Evolutionary conservation across 2,113 vertebrate species (phyloP).

Genomic region (Misgurnus mizolepis): DNA sequence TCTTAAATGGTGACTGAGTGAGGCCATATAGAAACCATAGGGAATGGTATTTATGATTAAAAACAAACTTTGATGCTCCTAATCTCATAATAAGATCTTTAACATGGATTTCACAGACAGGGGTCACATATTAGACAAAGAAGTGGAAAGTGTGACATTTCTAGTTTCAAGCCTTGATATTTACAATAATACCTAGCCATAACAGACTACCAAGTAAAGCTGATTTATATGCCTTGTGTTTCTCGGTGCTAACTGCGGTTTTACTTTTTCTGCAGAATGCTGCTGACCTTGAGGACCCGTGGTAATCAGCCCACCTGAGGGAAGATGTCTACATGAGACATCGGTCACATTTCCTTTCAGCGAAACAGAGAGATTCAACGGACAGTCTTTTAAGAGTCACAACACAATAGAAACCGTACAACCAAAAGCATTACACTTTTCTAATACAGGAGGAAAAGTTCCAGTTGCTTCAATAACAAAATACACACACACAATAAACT

Average conservation of each 20-base stretch:
- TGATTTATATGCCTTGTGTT: not conserved
- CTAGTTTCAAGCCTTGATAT: not conserved
- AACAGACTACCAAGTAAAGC: not conserved
- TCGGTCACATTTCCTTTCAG: conserved; percentile 76
- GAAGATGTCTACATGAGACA: conserved; percentile 83
- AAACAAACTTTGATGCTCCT: too few species aligned
- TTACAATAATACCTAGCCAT: not conserved
- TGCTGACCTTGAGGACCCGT: conserved; percentile 95
- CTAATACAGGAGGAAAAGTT: conserved; percentile 63
- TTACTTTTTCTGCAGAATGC: conserved; percentile 83
- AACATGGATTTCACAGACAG: not conserved
- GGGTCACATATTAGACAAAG: not conserved
- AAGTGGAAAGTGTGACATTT: not conserved
- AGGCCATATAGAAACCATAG: too few species aligned
- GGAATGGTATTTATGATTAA: too few species aligned
- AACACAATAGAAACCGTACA: conserved; percentile 51
- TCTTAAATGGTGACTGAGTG: too few species aligned
- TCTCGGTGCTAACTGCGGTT: not conserved
- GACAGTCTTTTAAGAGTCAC: conserved; percentile 54
- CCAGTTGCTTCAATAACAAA: conserved; percentile 52
- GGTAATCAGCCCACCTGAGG: conserved; percentile 82
- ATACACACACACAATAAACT: conserved; percentile 42
- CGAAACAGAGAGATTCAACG: conserved; percentile 76
- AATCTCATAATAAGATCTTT: too few species aligned
- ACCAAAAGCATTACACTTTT: conserved; percentile 74